phyloP scores from a whole-genome alignment of 2,888 invertebrate species.

The Cremastinae sp. region DNA sequence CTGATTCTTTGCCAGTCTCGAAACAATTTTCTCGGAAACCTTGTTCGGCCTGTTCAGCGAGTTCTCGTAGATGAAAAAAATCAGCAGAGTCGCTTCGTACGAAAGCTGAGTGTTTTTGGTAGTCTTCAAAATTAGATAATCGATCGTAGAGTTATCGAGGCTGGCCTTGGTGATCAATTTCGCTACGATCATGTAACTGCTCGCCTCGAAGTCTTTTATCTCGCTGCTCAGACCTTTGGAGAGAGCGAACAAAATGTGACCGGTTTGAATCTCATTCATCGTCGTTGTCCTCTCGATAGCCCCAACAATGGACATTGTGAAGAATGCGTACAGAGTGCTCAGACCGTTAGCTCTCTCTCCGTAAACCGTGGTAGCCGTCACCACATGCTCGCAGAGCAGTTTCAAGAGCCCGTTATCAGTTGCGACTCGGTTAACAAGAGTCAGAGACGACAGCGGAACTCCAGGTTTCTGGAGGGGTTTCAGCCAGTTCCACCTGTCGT shows the following conservation, averaged over 20 bases:
- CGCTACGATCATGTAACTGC: constrained; percentile 88
- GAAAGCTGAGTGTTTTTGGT: constrained; percentile 83
- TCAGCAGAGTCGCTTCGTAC: constrained; percentile 85
- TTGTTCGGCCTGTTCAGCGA: constrained; percentile 82
- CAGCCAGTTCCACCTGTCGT: constrained; percentile 90
- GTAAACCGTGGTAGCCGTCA: constrained; percentile 83
- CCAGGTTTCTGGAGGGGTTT: constrained; percentile 88
- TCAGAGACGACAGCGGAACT: constrained; percentile 86
- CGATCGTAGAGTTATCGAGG: constrained; percentile 83
- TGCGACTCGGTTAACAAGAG: constrained; percentile 88
- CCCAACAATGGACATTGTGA: constrained; percentile 88
- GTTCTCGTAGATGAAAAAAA: constrained; percentile 87
- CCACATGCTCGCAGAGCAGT: constrained; percentile 84
- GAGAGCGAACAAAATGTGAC: constrained; percentile 87
- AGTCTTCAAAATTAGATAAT: constrained; percentile 84
- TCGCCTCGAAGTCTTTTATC: constrained; percentile 87
- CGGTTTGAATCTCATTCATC: constrained; percentile 85
- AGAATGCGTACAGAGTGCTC: constrained; percentile 90
- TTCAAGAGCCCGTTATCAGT: constrained; percentile 84
- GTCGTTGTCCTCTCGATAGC: constrained; percentile 83
- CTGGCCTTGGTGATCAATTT: constrained; percentile 86
- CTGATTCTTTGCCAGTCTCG: constrained; percentile 80
- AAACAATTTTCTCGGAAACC: constrained; percentile 82
- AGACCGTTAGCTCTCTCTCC: constrained; percentile 83
- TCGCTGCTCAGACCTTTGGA: constrained; percentile 86